Conservation (phyloP, 2,113 vertebrate genomes). For the Atherinomorus stipes region DNA sequence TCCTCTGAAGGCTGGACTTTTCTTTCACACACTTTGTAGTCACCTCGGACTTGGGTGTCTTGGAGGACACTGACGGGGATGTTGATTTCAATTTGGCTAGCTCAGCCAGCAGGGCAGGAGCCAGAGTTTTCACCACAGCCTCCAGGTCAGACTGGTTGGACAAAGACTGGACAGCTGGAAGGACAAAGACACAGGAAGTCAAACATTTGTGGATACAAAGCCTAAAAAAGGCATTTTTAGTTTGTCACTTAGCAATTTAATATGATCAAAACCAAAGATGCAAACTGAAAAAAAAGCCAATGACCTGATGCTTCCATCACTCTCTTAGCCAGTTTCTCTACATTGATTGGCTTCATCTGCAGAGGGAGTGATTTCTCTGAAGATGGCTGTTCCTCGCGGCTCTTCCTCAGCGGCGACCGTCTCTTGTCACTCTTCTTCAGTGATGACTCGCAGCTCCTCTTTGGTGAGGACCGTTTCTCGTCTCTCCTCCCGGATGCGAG, state of each 20-base stretch:
- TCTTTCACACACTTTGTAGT: background rate
- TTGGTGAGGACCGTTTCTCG: background rate
- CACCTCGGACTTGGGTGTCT: background rate
- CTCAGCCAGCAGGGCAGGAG: constrained; percentile 68
- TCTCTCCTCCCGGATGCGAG: background rate
- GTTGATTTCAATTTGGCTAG: constrained; percentile 65
- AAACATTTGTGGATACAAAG: background rate
- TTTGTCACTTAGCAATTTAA: background rate
- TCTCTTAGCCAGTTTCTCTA: constrained; percentile 48
- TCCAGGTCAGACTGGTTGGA: constrained; percentile 49
- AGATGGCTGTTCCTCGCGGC: background rate
- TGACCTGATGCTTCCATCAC: constrained; percentile 60
- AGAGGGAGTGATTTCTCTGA: background rate
- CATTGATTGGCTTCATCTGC: background rate
- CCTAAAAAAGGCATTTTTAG: background rate
- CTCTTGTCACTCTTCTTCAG: background rate
- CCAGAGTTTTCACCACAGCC: constrained; percentile 67
- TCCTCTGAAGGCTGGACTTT: constrained; percentile 2
- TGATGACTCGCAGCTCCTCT: background rate
- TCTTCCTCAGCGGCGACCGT: background rate
- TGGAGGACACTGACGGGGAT: background rate
- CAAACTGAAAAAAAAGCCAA: too few relatives aligned
- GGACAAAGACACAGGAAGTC: background rate
- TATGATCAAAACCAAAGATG: background rate
- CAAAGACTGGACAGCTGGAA: constrained; percentile 56